phyloP scores from a whole-genome alignment of 1,140 invertebrate species.

The Aradophagus sp. region DNA sequence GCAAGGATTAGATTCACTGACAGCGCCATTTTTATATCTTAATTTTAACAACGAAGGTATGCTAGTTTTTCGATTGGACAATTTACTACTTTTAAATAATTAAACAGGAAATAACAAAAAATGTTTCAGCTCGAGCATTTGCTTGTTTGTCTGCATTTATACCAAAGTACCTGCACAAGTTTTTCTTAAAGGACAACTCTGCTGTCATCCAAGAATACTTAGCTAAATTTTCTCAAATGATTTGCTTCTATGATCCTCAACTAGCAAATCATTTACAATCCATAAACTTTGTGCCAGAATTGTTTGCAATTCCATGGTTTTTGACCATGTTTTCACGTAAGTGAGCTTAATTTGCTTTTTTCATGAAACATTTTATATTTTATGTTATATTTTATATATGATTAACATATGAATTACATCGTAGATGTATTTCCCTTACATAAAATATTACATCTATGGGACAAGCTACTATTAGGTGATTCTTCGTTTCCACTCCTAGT shows the following conservation, averaged over 20 bases:
- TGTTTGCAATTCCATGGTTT: constrained; percentile 99
- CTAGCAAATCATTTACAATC: constrained; percentile 93
- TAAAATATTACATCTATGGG: constrained; percentile 99
- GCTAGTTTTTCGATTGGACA: too few species aligned
- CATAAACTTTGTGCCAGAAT: constrained; percentile 97
- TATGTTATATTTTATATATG: too few species aligned
- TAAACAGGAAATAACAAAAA: background rate
- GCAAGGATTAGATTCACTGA: constrained; percentile 98
- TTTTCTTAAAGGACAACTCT: constrained; percentile 99
- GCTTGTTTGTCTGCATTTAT: constrained; percentile 96
- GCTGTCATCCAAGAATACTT: constrained; percentile 98
- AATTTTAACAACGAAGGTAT: constrained; percentile 98
- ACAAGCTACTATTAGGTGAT: constrained; percentile 94
- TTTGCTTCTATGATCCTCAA: constrained; percentile 95
- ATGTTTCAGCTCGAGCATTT: constrained; percentile 89
- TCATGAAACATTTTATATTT: too few species aligned
- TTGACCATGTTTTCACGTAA: constrained; percentile 99
- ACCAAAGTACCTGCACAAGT: constrained; percentile 96
- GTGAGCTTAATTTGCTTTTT: too few species aligned
- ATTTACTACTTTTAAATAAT: too few species aligned
- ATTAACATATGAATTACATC: too few species aligned
- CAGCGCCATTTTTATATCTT: constrained; percentile 96
- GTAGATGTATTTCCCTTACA: constrained; percentile 97
- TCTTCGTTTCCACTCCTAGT: constrained; percentile 96
- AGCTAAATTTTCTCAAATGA: constrained; percentile 96